These are phyloP conservation scores for Enteromius viviparus DNA, from an alignment of 2,797 vertebrate species.

Conservation along the genomic window DNA sequence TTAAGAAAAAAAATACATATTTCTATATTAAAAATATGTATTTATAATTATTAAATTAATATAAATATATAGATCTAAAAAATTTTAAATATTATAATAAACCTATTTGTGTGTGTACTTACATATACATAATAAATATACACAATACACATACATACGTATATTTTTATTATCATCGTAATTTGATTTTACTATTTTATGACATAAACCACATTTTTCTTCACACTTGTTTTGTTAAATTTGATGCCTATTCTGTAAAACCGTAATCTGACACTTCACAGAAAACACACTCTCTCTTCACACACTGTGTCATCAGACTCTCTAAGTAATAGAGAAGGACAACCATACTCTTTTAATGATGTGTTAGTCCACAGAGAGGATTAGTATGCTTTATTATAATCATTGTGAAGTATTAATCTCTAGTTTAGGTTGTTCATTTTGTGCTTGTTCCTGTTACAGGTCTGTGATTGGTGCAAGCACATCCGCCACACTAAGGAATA, in stretches of 20 bases:
- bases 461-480: conserved; percentile 99
- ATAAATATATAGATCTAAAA: too few relatives aligned
- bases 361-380: background rate
- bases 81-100: too few relatives aligned
- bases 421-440: conserved; percentile 38
- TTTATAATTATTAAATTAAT: too few relatives aligned
- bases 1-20: too few relatives aligned
- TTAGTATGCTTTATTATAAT: conserved; percentile 10
- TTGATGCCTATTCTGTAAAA: background rate
- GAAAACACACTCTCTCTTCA: background rate
- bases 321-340: conserved; percentile 12
- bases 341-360: background rate
- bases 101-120: too few relatives aligned
- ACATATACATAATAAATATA: too few relatives aligned
- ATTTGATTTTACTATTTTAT: conserved; percentile 31
- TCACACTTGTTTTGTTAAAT: conserved; percentile 5
- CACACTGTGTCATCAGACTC: background rate
- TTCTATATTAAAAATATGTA: too few relatives aligned
- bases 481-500: conserved; percentile 99
- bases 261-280: conserved; percentile 23
- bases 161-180: background rate
- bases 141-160: too few relatives aligned
- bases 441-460: conserved; percentile 77
- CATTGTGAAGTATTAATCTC: background rate
- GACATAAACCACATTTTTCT: conserved; percentile 20